Percentiles rank a stretch among this genome's conserved stretches.
phyloP scores from a whole-genome alignment of 2,797 vertebrate genomes.

The Nyctalus aviator region DNA sequence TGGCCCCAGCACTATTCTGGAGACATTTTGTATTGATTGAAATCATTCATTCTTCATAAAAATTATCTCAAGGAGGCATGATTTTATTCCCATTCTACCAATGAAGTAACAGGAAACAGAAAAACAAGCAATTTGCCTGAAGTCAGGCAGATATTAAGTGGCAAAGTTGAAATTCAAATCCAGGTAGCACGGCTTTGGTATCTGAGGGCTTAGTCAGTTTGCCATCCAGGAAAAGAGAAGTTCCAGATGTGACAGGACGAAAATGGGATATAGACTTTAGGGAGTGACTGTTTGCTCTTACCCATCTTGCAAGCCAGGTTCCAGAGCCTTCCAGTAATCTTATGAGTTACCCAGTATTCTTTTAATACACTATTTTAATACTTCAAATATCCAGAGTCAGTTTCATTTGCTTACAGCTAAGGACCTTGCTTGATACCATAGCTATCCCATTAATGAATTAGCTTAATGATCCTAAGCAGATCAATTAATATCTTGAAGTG shows the following conservation, averaged over 20 bases:
- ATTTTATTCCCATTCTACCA: not conserved
- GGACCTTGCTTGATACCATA: not conserved
- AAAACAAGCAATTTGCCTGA: not conserved
- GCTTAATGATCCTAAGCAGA: not conserved
- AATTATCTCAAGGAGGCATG: not conserved
- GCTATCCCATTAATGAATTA: constrained; percentile 6
- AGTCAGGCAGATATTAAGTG: not conserved
- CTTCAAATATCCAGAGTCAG: not conserved
- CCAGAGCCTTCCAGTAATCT: not conserved
- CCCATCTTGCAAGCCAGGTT: not conserved
- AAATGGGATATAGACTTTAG: not conserved
- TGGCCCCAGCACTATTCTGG: not conserved
- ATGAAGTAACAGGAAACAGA: not conserved
- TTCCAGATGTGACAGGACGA: not conserved
- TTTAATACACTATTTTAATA: not conserved
- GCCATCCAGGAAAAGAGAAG: not conserved
- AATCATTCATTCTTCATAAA: not conserved
- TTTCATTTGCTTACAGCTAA: not conserved
- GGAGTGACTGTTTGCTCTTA: not conserved
- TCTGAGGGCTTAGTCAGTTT: not conserved
- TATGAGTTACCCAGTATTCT: not conserved
- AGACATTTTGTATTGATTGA: not conserved
- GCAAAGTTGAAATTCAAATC: not conserved
- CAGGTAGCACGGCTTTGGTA: not conserved
- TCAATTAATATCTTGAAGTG: not conserved